Evolutionary conservation across 2,797 vertebrate genomes (phyloP), one percentile per base, ranked within the genome.

Genomic region (Microctenopoma steveboyesi): DNA sequence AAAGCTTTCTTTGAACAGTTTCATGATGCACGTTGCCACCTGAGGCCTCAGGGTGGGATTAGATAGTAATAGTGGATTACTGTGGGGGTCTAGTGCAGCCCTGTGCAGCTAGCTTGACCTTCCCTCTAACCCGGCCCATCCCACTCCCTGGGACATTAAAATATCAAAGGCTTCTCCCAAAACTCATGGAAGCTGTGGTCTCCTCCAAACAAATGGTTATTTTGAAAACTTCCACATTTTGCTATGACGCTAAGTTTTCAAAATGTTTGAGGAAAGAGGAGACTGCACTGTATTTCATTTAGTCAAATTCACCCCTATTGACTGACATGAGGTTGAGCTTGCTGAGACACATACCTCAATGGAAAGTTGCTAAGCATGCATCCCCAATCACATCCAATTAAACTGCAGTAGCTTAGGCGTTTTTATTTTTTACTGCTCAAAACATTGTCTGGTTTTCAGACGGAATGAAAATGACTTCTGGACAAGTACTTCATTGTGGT

Each of bases 81-180:
- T 60, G 59, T 27, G 28, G 56, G 72, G 43, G 60, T 53, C 40
- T 74, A 66, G 67, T 61, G 1, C 59, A 57, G 55, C 40, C 65
- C 51, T 62, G 7, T 55, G n/a, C 53, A 66, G 58, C 54, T 12
- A 55, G 61, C 52, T 28, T 67, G 60, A 76, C 84, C 77, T 77
- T 45, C 75, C 42, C 68, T 72, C 25, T 79, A 61, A 82, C 65
- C 64, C 56, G 49, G 82, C 74, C 82, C 66, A 53, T 82, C 74
- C 79, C 30, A 7, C 87, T 90, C 78, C 47, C 63, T 27, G 63
- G 73, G 75, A 86, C 78, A 78, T 87, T 88, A 79, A 76, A 90
- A 87, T 90, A 89, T 91, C 86, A 90, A 90, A 89, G 81, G 54
- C 73, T 75, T 74, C 69, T 76, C 76, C 77, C 57, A 69, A 88